These are phyloP conservation scores for Punctoribates punctum DNA, from an alignment of 2,888 invertebrate genomes.

Conservation along the genomic window DNA sequence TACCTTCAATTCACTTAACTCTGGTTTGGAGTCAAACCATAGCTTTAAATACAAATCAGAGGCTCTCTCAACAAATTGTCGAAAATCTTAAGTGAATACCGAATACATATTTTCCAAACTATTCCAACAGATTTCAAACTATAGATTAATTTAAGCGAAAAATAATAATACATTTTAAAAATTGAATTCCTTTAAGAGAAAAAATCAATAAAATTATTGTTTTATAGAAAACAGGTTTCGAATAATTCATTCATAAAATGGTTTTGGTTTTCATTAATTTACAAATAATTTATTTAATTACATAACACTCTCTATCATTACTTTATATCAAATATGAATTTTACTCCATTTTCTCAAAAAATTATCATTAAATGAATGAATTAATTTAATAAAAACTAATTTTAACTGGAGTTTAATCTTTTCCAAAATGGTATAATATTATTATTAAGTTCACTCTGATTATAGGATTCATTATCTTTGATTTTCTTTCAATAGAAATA, in stretches of 20 bases:
- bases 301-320: too few species aligned
- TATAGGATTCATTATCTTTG: too few species aligned
- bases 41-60: not conserved
- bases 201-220: not conserved
- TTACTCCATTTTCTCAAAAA: not conserved
- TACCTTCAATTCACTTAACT: constrained; percentile 32
- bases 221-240: not conserved
- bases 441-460: not conserved
- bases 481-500: not conserved
- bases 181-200: not conserved
- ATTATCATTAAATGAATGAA: not conserved
- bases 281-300: not conserved
- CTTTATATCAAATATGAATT: not conserved
- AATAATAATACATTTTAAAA: not conserved
- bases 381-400: not conserved
- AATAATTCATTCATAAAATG: not conserved
- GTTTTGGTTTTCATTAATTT: not conserved
- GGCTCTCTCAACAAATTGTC: not conserved
- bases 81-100: not conserved
- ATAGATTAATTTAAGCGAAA: not conserved
- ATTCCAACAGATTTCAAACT: not conserved
- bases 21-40: not conserved
- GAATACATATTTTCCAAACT: not conserved
- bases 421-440: not conserved
- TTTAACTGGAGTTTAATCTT: not conserved